Conservation (phyloP, 2,113 vertebrate species). For the Alouatta palliata region DNA sequence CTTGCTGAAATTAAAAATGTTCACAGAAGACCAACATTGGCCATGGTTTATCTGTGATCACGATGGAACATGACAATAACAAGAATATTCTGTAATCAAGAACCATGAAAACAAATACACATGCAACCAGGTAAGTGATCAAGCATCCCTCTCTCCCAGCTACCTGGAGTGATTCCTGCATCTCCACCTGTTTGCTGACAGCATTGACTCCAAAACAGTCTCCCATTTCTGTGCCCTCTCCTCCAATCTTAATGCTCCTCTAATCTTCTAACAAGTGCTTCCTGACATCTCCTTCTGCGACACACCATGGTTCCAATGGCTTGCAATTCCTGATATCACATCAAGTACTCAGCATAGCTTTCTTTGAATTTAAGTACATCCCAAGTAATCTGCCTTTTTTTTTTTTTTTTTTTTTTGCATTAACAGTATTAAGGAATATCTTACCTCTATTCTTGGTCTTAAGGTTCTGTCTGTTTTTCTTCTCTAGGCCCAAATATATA, state of each 20-base stretch:
- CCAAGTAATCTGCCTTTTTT: background rate
- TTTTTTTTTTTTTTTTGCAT: background rate
- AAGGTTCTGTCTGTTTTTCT: background rate
- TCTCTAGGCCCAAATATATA: background rate
- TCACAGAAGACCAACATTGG: background rate
- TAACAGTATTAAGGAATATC: background rate
- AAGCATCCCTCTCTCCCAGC: background rate
- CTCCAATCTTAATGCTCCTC: background rate
- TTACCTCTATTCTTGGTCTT: background rate
- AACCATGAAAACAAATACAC: background rate
- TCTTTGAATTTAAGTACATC: background rate
- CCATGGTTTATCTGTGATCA: background rate
- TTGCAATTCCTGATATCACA: background rate
- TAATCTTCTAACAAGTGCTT: background rate
- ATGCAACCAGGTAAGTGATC: background rate
- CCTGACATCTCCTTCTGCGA: background rate
- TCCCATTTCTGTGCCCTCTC: background rate
- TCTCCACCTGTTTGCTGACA: background rate
- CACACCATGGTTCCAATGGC: background rate
- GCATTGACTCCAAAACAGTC: background rate
- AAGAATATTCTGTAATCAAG: background rate
- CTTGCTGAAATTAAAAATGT: constrained; percentile 33
- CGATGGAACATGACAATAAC: background rate
- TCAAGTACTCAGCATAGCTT: background rate
- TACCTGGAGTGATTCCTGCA: background rate